Evolutionary conservation across 2,797 vertebrate species (phyloP).

Genomic region (Falco biarmicus): DNA sequence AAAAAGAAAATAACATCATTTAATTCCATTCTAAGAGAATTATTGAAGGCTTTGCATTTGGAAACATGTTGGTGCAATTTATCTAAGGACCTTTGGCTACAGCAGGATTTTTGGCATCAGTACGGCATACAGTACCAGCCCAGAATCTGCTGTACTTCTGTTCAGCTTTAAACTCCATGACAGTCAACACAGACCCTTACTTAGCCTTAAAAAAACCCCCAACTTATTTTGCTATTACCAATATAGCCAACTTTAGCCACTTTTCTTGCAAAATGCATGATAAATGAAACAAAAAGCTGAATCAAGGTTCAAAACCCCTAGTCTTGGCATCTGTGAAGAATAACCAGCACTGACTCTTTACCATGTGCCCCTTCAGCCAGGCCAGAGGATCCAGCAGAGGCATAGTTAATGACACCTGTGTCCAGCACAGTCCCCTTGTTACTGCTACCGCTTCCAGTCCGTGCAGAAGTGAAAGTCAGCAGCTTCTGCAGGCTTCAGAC

Average conservation of each 20-base stretch:
- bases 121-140: background rate
- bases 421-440: fast-evolving
- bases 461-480: background rate
- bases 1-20: background rate
- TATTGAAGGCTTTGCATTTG: background rate
- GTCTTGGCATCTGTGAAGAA: background rate
- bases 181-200: background rate
- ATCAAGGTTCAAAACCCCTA: background rate
- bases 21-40: constrained; percentile 3
- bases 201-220: background rate
- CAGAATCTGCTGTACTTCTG: background rate
- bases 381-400: background rate
- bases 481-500: background rate
- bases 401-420: background rate
- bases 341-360: background rate
- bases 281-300: background rate
- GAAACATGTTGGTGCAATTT: background rate
- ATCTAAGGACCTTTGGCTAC: background rate
- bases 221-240: background rate
- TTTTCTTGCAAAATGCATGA: background rate
- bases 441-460: background rate
- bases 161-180: background rate
- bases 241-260: background rate
- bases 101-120: background rate
- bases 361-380: background rate